These are phyloP conservation scores for Cephalopachus bancanus DNA, from an alignment of 2,797 vertebrate genomes.

Conservation along the genomic window DNA sequence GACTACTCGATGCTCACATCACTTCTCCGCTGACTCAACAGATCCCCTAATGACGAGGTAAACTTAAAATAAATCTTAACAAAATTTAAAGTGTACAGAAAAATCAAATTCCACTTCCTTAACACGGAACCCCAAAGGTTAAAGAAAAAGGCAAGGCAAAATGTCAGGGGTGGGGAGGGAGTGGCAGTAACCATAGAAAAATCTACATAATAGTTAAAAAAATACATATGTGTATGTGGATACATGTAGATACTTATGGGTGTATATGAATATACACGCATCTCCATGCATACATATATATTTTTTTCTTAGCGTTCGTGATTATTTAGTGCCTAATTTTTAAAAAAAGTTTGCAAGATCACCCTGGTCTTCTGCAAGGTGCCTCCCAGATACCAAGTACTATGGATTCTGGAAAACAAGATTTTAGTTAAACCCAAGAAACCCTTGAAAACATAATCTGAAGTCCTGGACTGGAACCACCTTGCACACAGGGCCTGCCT, in stretches of 20 bases:
- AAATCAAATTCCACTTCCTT: slow-evolving; percentile 21
- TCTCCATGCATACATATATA: background rate
- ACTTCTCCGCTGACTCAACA: background rate
- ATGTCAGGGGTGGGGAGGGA: rapidly evolving
- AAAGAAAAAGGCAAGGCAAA: background rate
- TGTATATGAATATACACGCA: background rate
- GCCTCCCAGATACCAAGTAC: background rate
- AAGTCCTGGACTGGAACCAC: background rate
- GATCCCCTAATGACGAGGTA: background rate
- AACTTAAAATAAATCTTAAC: background rate
- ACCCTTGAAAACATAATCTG: background rate
- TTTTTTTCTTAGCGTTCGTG: background rate
- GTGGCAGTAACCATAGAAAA: background rate
- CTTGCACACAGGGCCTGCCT: background rate
- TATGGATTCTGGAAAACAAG: background rate
- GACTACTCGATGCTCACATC: background rate
- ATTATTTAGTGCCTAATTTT: background rate
- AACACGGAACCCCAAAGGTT: background rate
- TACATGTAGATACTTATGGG: background rate
- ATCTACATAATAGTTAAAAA: background rate
- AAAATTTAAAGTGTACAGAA: background rate
- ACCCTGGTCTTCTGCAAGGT: background rate
- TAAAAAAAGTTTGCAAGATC: background rate
- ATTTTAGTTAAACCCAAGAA: background rate
- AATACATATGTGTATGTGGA: rapidly evolving